Base-by-base conservation (phyloP, 2,888 invertebrate species). In the Smittia aterrima region DNA sequence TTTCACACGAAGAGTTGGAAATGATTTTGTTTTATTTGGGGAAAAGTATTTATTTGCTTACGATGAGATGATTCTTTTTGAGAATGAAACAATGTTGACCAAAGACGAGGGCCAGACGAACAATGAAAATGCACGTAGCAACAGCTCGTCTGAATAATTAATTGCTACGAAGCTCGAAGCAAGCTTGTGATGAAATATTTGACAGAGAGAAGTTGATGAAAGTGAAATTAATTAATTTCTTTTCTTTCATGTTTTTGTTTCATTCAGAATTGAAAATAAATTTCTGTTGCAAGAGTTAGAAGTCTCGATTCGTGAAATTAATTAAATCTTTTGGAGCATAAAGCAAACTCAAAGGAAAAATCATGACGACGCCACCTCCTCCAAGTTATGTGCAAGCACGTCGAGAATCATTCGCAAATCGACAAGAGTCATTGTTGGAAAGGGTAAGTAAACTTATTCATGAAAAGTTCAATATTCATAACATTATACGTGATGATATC, bases 401-500 rank as follows among this genome's bases (percentile, higher is more conserved):
- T 78, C 80, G 83, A 75, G 79, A 80, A 75, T 81, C 81, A 7
- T 83, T 83, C 77, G 83, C 83, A 40, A 79, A 83, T 64, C 80
- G 83, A 75, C 83, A 83, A 66, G 83, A 83, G 75, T 83, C 82
- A 77, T 79, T 83, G 76, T 78, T 83, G 78, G 83, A 83, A 82
- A 80, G 83, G 83, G 83, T 83, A 18, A 58, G 58, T 58, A 58
- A 22, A 22, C 16, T 47, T 11, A 11, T 11, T 47, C 32, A 32
- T 9, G 32, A 32, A 9, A 3, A 81, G 77, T 78, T 83, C 80
- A 82, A 82, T 78, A 81, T 75, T 25, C 54, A 22, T 82, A 80
- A 78, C 58, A 18, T 22, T 2, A 22, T 13, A 18, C n/a, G 58
- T 18, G 9, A 3, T 3, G 4, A 13, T 9, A 58, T 22, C 22